Percentiles rank a stretch among this genome's conserved stretches.
Evolutionary conservation across 2,888 invertebrate genomes (phyloP).

Genomic region (Agriopis marginaria): DNA sequence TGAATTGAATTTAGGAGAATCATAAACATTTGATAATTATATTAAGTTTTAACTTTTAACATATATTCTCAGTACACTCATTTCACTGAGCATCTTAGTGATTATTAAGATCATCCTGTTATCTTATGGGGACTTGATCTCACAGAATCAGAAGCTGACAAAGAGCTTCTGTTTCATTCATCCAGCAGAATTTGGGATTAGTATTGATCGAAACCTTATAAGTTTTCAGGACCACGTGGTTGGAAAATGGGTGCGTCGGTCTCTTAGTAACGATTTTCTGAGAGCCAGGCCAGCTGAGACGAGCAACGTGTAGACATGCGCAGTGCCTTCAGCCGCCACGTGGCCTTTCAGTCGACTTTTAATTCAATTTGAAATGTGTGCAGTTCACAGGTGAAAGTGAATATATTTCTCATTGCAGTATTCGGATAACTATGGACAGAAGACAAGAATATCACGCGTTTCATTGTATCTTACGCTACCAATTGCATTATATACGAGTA

Average conservation of each 20-base stretch:
- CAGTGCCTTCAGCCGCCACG: slow-evolving; percentile 68
- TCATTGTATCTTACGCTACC: not conserved
- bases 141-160: not conserved
- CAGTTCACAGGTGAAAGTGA: slow-evolving; percentile 47
- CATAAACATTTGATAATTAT: slow-evolving; percentile 1
- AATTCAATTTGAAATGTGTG: slow-evolving; percentile 52
- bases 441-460: not conserved
- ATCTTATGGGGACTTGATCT: not conserved
- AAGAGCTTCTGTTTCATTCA: not conserved
- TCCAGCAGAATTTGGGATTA: not conserved
- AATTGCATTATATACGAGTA: not conserved
- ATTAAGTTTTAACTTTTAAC: not conserved
- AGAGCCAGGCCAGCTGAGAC: slow-evolving; percentile 81
- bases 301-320: slow-evolving; percentile 70
- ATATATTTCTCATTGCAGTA: slow-evolving; percentile 24
- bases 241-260: slow-evolving; percentile 59
- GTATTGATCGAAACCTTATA: slow-evolving; percentile 29
- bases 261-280: slow-evolving; percentile 80
- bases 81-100: not conserved
- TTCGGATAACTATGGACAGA: not conserved
- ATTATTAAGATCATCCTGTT: not conserved
- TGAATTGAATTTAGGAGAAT: slow-evolving; percentile 19
- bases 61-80: not conserved
- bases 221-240: slow-evolving; percentile 61
- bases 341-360: slow-evolving; percentile 59